Base-by-base conservation (phyloP, 2,888 invertebrate genomes). In the Drosophila subsilvestris region DNA sequence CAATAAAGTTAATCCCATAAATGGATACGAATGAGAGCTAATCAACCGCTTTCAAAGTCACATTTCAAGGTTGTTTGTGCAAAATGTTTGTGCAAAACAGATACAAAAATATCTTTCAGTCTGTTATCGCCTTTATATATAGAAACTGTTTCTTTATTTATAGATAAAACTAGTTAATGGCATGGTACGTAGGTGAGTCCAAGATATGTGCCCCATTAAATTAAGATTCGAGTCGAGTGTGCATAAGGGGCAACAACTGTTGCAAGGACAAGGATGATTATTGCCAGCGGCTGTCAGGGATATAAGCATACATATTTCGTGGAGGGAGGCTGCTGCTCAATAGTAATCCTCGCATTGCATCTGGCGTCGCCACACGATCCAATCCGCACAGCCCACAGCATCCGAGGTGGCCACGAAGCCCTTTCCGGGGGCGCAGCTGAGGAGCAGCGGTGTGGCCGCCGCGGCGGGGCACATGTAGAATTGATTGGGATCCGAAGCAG, bases 391-490 rank as follows among this genome's bases (percentile, higher is more conserved):
- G 67, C 90, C 90, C 17, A 82, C 71, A 61, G 79, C 80, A 50
- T 71, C 67, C 22, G 69, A n/a, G n/a, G 79, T 79, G 73, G 86
- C 78, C 17, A 90, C 80, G 73, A 90, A 90, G 44, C 89, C 89
- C 59, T 79, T 82, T 70, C 90, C 90, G 32, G 71, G 43, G 63
- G 79, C 79, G 70, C 90, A 90, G 70, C 62, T 81, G 61, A 89
- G 73, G 57, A 88, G 55, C 63, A 86, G 50, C 18, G 89, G 86
- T 53, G 76, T 74, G 47, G 71, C 78, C 54, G 70, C 45, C 60
- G 63, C 74, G 51, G 70, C 75, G 61, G 82, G 82, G 75, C 90
- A 90, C 68, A 90, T 79, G 74, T 83, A 88, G 86, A 90, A 90
- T 76, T 80, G 86, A 85, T 90, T 89, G 71, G 90, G 90, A 79